These are phyloP conservation scores for Eristalis pertinax DNA, from an alignment of 2,888 invertebrate genomes.

Conservation along the genomic window DNA sequence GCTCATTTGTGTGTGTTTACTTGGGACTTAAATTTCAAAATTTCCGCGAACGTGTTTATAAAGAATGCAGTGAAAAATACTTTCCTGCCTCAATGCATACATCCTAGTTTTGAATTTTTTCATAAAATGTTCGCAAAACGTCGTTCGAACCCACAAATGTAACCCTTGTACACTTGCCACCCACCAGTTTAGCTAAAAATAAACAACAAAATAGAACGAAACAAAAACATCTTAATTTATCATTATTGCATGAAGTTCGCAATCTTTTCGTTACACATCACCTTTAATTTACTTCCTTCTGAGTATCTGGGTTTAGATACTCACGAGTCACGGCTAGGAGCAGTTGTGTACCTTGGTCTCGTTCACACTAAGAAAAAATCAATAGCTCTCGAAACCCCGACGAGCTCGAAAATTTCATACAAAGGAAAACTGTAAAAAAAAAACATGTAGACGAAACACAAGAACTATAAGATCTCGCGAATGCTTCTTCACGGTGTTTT, in stretches of 20 bases:
- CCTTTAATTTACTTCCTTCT: not conserved
- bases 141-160: too few species aligned
- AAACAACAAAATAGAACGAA: not conserved
- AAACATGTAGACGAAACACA: conserved; percentile 6
- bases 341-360: not conserved
- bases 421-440: conserved; percentile 11
- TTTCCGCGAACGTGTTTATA: too few species aligned
- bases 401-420: conserved; percentile 24
- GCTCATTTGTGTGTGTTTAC: too few species aligned
- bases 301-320: not conserved
- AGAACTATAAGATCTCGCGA: conserved; percentile 46
- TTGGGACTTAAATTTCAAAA: too few species aligned
- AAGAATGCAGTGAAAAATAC: too few species aligned
- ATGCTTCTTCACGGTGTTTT: conserved; percentile 37
- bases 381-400: conserved; percentile 50
- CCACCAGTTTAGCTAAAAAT: not conserved
- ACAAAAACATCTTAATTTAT: not conserved
- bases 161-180: not conserved
- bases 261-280: not conserved
- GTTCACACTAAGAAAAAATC: conserved; percentile 40
- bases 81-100: too few species aligned
- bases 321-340: not conserved
- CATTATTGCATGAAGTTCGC: not conserved
- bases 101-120: too few species aligned
- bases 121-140: too few species aligned